Percentiles rank a stretch among this genome's conserved stretches.
Conservation (phyloP, 1,140 invertebrate species). For the Zeugodacus cucurbitae region DNA sequence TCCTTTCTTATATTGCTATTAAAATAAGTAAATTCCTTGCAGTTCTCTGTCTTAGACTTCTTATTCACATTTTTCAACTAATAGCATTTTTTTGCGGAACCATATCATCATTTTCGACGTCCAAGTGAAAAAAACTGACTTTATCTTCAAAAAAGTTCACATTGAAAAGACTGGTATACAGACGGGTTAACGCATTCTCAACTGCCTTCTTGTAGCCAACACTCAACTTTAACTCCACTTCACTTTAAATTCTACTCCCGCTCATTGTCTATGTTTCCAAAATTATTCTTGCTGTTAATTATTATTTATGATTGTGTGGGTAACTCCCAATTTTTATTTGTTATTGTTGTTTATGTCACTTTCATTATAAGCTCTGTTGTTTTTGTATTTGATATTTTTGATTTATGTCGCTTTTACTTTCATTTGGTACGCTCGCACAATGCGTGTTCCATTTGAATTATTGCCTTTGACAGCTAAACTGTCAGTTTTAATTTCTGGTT, state of each 20-base stretch:
- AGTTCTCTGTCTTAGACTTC: no score
- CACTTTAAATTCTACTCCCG: not conserved
- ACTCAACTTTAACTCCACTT: not conserved
- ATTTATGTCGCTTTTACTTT: slow-evolving; percentile 7
- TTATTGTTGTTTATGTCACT: slow-evolving; percentile 9
- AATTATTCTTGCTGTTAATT: not conserved
- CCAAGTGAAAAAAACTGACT: no score
- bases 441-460: not conserved
- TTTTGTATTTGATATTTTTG: not conserved
- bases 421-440: not conserved
- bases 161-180: no score
- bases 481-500: slow-evolving; percentile 26
- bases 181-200: not conserved
- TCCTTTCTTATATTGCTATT: no score
- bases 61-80: no score
- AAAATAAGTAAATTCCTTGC: no score
- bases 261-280: not conserved
- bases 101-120: no score
- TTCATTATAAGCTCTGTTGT: not conserved
- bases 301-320: not conserved
- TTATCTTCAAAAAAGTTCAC: no score
- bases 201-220: not conserved
- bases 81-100: no score
- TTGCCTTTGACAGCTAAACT: not conserved
- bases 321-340: not conserved